Percentiles rank a stretch among this genome's conserved stretches.
These are phyloP conservation scores for Apus apus DNA, from an alignment of 2,113 vertebrate species.

Conservation along the genomic window DNA sequence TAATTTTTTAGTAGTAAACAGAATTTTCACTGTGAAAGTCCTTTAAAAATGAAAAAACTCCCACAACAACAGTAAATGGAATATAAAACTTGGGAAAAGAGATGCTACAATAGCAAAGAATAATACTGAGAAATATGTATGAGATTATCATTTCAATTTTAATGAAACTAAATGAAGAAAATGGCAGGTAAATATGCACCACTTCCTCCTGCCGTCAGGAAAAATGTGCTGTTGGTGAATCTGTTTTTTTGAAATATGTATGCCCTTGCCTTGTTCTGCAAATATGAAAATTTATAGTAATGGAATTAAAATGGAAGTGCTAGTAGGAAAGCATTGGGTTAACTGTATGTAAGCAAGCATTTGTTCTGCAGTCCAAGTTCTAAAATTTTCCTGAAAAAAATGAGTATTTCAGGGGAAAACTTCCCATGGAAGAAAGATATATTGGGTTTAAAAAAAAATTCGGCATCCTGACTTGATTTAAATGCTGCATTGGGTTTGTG, in stretches of 20 bases:
- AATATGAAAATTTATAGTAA: not conserved
- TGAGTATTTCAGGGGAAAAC: not conserved
- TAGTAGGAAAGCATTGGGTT: not conserved
- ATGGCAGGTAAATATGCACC: not conserved
- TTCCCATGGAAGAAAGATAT: not conserved
- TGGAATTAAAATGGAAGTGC: not conserved
- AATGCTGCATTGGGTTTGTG: not conserved
- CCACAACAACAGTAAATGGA: not conserved
- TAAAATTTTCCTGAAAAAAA: not conserved
- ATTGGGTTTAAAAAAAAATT: not conserved
- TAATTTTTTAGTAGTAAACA: not conserved
- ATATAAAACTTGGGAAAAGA: not conserved
- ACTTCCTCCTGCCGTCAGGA: accelerated
- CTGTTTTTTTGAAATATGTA: not conserved
- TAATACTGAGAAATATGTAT: not conserved
- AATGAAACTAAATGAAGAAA: not conserved
- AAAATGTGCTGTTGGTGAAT: not conserved
- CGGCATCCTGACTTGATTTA: not conserved
- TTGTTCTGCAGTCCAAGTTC: not conserved
- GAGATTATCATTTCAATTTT: not conserved
- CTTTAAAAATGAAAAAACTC: not conserved
- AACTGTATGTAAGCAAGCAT: not conserved
- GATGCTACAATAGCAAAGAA: not conserved
- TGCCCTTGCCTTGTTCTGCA: not conserved
- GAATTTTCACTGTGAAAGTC: not conserved